Evolutionary conservation across 2,113 vertebrate species (phyloP), one percentile per base, ranked within the genome.

Genomic region (Spheniscus mendiculus): DNA sequence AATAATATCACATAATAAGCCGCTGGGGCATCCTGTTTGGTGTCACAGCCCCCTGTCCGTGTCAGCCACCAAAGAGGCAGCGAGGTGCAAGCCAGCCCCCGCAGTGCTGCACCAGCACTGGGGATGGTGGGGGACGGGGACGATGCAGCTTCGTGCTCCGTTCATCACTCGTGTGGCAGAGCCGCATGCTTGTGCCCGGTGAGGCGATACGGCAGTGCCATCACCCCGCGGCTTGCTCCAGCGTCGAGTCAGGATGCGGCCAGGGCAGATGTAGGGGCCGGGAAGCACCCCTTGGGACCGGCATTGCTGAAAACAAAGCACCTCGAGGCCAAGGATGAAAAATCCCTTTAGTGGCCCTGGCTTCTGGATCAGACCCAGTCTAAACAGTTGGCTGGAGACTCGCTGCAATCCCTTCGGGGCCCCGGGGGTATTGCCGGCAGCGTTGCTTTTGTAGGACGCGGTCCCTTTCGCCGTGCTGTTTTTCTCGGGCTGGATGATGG

Each of bases 91-190:
- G 38, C 50, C 61, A 63, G 32, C 21, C 26, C 32, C 30, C 2
- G 2, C 0, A 0, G 36, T 0, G 0, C 52, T 42, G 26, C 2
- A 3, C 45, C 17, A 1, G 34, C 42, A 63, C 1, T 0, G 4
- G 53, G 45, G 72, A n/a, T 0, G 4, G 36, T 25, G 36, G 18
- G 30, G 49, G 34, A 52, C 2, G 16, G 34, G 53, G 21, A n/a
- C 1, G 2, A 11, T 2, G 58, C 32, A 71, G 30, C 47, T 69
- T 15, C 36, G 42, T 72, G 42, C 70, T 79, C 56, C 17, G 65
- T 36, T 76, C 45, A 13, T 29, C 40, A 2, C 21, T 56, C 0
- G 0, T 38, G 19, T n/a, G 26, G 22, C 50, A 55, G 32, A 88
- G 70, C 47, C 5, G 0, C 30, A 2, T 40, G 40, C 23, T 47